Percentiles rank a stretch among this genome's conserved stretches.
Evolutionary conservation across 2,113 vertebrate species (phyloP).

Genomic region (Herpetotheres cachinnans): DNA sequence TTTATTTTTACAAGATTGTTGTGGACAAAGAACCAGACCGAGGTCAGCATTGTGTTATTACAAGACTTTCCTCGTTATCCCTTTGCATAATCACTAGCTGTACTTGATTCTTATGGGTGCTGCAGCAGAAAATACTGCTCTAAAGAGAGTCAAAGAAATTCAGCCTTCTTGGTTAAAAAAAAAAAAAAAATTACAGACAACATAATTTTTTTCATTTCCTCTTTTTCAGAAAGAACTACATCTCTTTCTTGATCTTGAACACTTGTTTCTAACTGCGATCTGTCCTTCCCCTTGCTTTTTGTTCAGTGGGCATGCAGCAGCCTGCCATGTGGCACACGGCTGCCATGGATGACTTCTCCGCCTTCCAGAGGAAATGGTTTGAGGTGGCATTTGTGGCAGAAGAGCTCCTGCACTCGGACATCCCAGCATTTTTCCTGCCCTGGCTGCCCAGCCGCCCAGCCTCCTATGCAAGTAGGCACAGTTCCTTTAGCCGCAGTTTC

Average conservation of each 20-base stretch:
- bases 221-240: neutral
- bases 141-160: neutral
- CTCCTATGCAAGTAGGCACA: slow-evolving; percentile 98
- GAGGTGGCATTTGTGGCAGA: slow-evolving; percentile 94
- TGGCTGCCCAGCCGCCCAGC: slow-evolving; percentile 96
- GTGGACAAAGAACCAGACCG: slow-evolving; percentile 87
- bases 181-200: neutral
- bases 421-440: slow-evolving; percentile 91
- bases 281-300: slow-evolving; percentile 20
- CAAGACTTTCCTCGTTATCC: neutral
- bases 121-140: neutral
- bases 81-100: neutral
- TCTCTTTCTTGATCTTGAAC: neutral
- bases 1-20: slow-evolving; percentile 95
- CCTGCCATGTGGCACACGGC: slow-evolving; percentile 81
- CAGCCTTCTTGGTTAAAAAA: neutral
- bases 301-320: slow-evolving; percentile 71
- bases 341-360: slow-evolving; percentile 87
- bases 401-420: slow-evolving; percentile 88
- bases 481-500: slow-evolving; percentile 99
- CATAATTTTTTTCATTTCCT: neutral
- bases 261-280: neutral
- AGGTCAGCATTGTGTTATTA: slow-evolving; percentile 66
- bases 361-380: slow-evolving; percentile 98
- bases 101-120: neutral